Evolutionary conservation across 2,797 vertebrate species (phyloP), one percentile per base, ranked within the genome.

Genomic region (Periparus ater): DNA sequence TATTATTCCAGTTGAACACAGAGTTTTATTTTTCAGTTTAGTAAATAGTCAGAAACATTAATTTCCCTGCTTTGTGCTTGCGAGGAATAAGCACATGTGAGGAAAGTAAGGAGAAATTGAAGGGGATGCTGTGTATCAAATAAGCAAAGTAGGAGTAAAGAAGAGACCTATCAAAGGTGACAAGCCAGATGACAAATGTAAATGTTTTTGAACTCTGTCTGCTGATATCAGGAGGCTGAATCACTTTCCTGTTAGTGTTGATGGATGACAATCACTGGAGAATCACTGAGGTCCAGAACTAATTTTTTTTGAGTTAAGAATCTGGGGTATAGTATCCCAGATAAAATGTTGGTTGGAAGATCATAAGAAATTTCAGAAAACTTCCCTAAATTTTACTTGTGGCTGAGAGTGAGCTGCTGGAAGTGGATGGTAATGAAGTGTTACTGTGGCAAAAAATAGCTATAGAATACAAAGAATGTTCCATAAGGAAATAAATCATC

Each of bases 401-500:
- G 65, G 9, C 50, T 65, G 50, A 50, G 38, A 91, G 14, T n/a
- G 38, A 83, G 20, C 38, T 92, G 14, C 50, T 54, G 55, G 23
- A 36, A 80, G 20, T 76, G 21, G 36, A 80, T 87, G 51, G 88
- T 53, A 77, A 82, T 88, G 87, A 95, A 92, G 6, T 89, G 60
- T 73, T 83, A 48, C 60, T 74, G 48, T 86, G 61, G 60, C 40
- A 95, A 91, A 97, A 93, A 84, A 89, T 83, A 94, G 21, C 70
- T 88, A 55, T 23, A 89, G 67, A 91, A 81, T 93, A 77, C 38
- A 76, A 68, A 83, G 32, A 45, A 3, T 19, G n/a, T 81, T 91
- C 72, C 83, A 61, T 91, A 93, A 91, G 57, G 60, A 91, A 90
- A 93, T 91, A 91, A 93, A 92, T 79, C 42, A 89, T 11, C 38